Percentiles rank a stretch among this genome's conserved stretches.
These are phyloP conservation scores for Epistrophella euchroma DNA, from an alignment of 2,888 invertebrate species.

Conservation along the genomic window DNA sequence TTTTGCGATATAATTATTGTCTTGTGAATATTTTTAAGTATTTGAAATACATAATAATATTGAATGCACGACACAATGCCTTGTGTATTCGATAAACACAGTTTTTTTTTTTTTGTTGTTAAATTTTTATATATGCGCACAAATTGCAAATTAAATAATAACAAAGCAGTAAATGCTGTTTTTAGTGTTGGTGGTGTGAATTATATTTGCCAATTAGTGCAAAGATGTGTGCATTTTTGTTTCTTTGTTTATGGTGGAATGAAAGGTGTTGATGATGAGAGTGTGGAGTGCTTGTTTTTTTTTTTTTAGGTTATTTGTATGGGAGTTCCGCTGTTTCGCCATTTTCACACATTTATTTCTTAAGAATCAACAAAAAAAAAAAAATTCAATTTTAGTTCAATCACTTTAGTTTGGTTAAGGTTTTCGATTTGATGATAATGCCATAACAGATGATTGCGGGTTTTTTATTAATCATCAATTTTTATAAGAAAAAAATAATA, in stretches of 20 bases:
- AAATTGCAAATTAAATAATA: slow-evolving; percentile 68
- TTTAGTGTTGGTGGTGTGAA: slow-evolving; percentile 61
- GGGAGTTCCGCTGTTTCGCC: slow-evolving; percentile 79
- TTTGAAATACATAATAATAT: slow-evolving; percentile 15
- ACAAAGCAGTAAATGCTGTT: slow-evolving; percentile 69
- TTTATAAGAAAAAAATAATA: slow-evolving; percentile 16
- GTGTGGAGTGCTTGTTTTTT: slow-evolving; percentile 71
- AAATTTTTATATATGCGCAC: slow-evolving; percentile 52
- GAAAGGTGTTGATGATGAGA: slow-evolving; percentile 57
- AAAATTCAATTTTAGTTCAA: slow-evolving; percentile 49
- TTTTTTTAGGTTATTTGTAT: slow-evolving; percentile 56
- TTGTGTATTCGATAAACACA: slow-evolving; percentile 50
- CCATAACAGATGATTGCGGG: slow-evolving; percentile 58
- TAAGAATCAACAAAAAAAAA: slow-evolving; percentile 27
- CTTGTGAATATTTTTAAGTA: slow-evolving; percentile 66
- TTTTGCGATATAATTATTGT: slow-evolving; percentile 69
- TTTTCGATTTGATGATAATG: slow-evolving; percentile 65
- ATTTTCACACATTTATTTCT: slow-evolving; percentile 75
- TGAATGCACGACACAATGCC: slow-evolving; percentile 66
- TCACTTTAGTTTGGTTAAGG: slow-evolving; percentile 71
- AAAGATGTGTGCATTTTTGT: slow-evolving; percentile 65
- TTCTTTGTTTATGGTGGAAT: slow-evolving; percentile 43
- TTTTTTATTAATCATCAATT: slow-evolving; percentile 48
- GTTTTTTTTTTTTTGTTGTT: slow-evolving; percentile 25
- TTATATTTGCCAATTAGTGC: slow-evolving; percentile 69